These are phyloP conservation scores for Buphagus erythrorhynchus DNA, from an alignment of 2,797 vertebrate genomes.

Conservation along the genomic window DNA sequence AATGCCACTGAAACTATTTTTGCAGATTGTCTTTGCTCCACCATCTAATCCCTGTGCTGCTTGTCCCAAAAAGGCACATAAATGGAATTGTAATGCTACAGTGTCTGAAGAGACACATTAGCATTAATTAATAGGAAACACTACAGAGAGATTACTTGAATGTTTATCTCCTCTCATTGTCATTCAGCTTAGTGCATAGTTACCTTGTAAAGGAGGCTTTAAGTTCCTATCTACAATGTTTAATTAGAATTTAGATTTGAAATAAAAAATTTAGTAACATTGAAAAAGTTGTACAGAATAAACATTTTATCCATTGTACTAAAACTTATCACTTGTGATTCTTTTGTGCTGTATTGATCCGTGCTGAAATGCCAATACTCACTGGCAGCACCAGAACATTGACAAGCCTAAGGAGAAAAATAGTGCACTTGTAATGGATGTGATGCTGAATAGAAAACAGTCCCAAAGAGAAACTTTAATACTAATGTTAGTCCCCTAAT, in stretches of 20 bases:
- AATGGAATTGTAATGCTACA: neutral
- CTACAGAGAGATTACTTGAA: neutral
- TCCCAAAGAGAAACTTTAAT: neutral
- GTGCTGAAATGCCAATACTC: neutral
- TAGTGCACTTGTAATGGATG: neutral
- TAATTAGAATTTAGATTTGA: neutral
- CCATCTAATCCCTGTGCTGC: neutral
- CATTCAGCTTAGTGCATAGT: neutral
- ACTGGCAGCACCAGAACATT: neutral
- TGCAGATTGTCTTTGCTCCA: neutral
- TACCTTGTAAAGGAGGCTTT: neutral
- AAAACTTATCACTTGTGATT: neutral
- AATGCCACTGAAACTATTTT: neutral
- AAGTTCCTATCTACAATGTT: neutral
- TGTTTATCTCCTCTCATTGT: neutral
- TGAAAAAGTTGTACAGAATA: neutral
- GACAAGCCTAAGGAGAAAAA: neutral
- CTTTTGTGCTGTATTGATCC: neutral
- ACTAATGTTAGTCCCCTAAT: neutral
- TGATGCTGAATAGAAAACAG: neutral
- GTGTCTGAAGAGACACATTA: neutral
- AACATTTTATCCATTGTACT: neutral
- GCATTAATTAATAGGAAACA: neutral
- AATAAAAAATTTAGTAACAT: neutral
- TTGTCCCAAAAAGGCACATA: neutral